Percentiles rank a stretch among this genome's conserved stretches.
phyloP scores from a whole-genome alignment of 2,888 invertebrate genomes.

The Bombylius discolor region DNA sequence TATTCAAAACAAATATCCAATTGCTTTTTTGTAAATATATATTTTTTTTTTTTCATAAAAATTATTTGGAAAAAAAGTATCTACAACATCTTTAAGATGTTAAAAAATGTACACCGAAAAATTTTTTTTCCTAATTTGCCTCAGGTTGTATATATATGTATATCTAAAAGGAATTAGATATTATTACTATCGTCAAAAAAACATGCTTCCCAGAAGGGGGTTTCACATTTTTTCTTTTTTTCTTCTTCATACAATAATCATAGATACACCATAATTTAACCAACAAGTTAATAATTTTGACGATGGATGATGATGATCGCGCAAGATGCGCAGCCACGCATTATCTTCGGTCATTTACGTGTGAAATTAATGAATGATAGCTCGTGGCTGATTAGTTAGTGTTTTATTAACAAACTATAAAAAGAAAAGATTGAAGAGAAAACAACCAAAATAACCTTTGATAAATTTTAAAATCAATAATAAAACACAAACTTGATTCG shows the following conservation, averaged over 20 bases:
- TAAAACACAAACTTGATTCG: too few species aligned
- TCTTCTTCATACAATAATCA: not conserved
- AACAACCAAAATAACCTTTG: not conserved
- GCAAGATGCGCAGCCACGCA: not conserved
- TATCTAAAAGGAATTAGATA: too few species aligned
- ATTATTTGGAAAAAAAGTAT: too few species aligned
- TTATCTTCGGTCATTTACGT: conserved; percentile 5
- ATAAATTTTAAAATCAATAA: too few species aligned
- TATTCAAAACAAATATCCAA: too few species aligned
- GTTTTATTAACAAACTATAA: not conserved
- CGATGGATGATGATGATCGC: not conserved
- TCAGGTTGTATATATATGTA: too few species aligned
- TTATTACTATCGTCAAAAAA: too few species aligned
- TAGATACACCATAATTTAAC: not conserved
- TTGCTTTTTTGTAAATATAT: too few species aligned
- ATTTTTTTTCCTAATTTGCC: too few species aligned
- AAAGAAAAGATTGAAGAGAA: not conserved
- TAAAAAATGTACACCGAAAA: too few species aligned
- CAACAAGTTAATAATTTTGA: not conserved
- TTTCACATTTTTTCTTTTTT: not conserved
- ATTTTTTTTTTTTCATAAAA: too few species aligned
- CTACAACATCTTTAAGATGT: too few species aligned
- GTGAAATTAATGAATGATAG: conserved; percentile 6
- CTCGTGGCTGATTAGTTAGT: not conserved
- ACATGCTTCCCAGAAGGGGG: not conserved